Conservation (phyloP, 2,113 vertebrate genomes). For the Gavia stellata region DNA sequence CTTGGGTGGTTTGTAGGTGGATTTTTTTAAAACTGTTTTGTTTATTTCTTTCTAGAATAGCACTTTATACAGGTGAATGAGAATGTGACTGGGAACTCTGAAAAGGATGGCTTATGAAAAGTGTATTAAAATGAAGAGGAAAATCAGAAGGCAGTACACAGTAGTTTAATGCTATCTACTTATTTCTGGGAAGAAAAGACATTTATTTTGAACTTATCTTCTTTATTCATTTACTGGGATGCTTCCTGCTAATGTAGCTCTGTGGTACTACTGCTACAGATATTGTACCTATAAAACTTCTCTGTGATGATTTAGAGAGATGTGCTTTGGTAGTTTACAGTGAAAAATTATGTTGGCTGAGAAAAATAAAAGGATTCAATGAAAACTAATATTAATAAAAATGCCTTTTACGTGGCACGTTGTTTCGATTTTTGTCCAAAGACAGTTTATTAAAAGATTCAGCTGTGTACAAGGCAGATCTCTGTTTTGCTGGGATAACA, state of each 20-base stretch:
- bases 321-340: neutral
- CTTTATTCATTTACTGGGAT: slow-evolving; percentile 22
- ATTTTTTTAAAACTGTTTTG: neutral
- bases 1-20: neutral
- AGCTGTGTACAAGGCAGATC: neutral
- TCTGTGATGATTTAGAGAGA: neutral
- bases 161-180: neutral
- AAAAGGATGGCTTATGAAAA: neutral
- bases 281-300: slow-evolving; percentile 29
- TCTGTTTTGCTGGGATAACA: neutral
- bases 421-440: neutral
- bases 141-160: neutral
- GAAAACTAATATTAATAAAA: slow-evolving; percentile 20
- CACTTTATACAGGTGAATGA: neutral
- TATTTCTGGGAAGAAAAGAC: slow-evolving; percentile 24
- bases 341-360: neutral
- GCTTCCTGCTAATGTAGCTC: slow-evolving; percentile 19
- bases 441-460: neutral
- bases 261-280: neutral
- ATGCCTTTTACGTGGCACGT: neutral
- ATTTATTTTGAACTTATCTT: slow-evolving; percentile 1
- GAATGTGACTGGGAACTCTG: neutral
- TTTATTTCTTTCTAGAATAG: neutral
- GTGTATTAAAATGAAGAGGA: neutral
- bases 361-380: neutral